Conservation (phyloP, 2,888 invertebrate species). For the Rotaria sp. region DNA sequence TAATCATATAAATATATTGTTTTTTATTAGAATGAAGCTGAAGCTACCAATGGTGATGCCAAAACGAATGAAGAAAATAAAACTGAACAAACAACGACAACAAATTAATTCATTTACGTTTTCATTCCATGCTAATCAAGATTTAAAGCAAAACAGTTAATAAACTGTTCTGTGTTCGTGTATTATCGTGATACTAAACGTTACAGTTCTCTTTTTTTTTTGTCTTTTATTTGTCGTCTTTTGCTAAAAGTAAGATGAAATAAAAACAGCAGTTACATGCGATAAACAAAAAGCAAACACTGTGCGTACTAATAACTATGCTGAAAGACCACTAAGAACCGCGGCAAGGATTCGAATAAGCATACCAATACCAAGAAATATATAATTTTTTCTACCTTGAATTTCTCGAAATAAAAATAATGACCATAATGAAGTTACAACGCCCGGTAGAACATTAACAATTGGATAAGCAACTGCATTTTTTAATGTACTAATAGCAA, state of each 20-base stretch:
- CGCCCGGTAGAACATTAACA: conserved; percentile 55
- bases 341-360: conserved; percentile 46
- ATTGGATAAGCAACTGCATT: conserved; percentile 58
- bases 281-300: background rate
- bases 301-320: background rate
- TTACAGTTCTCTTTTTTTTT: background rate
- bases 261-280: background rate
- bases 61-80: background rate
- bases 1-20: no score
- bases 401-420: conserved; percentile 57
- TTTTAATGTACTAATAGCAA: conserved; percentile 57
- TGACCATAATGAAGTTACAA: conserved; percentile 56
- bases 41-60: background rate
- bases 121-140: background rate
- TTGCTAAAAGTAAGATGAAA: background rate
- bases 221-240: background rate
- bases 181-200: background rate
- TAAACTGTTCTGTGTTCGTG: background rate
- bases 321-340: conserved; percentile 47
- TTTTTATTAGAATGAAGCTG: background rate
- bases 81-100: background rate
- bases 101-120: background rate
- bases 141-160: background rate
- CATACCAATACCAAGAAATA: conserved; percentile 46
- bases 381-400: conserved; percentile 46